phyloP scores from a whole-genome alignment of 1,140 invertebrate species.

The Amphibalanus amphitrite region DNA sequence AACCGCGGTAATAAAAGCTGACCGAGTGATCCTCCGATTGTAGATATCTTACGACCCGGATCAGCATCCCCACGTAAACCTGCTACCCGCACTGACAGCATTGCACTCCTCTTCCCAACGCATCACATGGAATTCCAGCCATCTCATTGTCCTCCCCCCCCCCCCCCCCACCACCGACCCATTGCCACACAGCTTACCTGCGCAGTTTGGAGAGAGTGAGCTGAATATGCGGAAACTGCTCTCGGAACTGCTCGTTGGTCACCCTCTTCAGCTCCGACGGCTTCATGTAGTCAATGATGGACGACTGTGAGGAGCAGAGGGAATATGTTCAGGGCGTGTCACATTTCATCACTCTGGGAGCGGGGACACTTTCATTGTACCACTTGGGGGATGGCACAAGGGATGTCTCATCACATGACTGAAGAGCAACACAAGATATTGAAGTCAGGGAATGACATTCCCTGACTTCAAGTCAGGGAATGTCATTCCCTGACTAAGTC shows the following conservation, averaged over 20 bases:
- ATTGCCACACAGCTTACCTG: slow-evolving; percentile 40
- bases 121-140: too few relatives aligned
- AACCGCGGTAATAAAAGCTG: too few relatives aligned
- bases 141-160: too few relatives aligned
- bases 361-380: neutral
- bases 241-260: slow-evolving; percentile 90
- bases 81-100: too few relatives aligned
- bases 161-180: too few relatives aligned
- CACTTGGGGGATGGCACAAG: neutral
- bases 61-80: too few relatives aligned
- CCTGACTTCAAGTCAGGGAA: neutral
- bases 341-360: neutral
- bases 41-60: too few relatives aligned
- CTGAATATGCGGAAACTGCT: slow-evolving; percentile 87
- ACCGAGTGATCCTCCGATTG: too few relatives aligned
- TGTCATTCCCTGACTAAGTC: neutral
- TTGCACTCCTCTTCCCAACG: too few relatives aligned
- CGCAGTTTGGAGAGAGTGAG: slow-evolving; percentile 90
- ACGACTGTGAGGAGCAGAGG: slow-evolving; percentile 38
- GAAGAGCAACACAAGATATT: neutral
- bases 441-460: neutral
- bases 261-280: slow-evolving; percentile 95
- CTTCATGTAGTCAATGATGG: slow-evolving; percentile 90
- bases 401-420: neutral
- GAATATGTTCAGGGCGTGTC: neutral